Evolutionary conservation across 2,888 invertebrate species (phyloP).

Genomic region (Callyntrura sp.): DNA sequence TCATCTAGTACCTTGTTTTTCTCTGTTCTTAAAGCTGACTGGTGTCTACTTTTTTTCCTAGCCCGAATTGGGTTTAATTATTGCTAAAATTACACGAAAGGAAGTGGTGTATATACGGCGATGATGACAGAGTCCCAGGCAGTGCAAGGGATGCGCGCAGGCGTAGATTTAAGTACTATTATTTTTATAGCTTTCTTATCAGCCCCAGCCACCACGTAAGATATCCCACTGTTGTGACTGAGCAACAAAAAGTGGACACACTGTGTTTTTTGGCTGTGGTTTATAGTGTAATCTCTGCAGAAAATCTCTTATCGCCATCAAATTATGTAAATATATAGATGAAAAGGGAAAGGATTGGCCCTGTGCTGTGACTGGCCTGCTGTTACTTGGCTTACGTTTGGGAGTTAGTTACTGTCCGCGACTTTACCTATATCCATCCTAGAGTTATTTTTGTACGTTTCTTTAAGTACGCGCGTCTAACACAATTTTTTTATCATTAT

Average conservation of each 20-base stretch:
- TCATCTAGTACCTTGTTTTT: conserved; percentile 12
- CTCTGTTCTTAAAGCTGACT: not conserved
- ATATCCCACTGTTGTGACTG: not conserved
- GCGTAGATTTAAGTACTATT: not conserved
- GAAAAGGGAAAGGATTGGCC: conserved; percentile 77
- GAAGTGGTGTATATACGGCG: not conserved
- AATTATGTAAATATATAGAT: conserved; percentile 60
- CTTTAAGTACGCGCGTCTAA: conserved; percentile 26
- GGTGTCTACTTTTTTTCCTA: not conserved
- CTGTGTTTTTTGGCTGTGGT: conserved; percentile 35
- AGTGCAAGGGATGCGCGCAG: not conserved
- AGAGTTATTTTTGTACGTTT: not conserved
- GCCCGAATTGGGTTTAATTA: conserved; percentile 38
- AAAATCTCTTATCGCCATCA: conserved; percentile 55
- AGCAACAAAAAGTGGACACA: conserved; percentile 44
- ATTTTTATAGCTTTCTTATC: conserved; percentile 37
- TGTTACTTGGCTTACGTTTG: conserved; percentile 15
- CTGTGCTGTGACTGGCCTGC: conserved; percentile 56
- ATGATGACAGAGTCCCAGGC: conserved; percentile 13
- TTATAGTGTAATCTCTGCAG: conserved; percentile 18
- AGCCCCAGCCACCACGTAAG: not conserved
- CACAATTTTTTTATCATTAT: conserved; percentile 35
- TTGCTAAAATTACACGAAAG: conserved; percentile 2
- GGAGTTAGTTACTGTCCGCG: conserved; percentile 34
- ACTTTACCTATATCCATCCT: conserved; percentile 16